Conservation (phyloP, 53 echinoderm and acorn worm species). For the Paracentrotus lividus region DNA sequence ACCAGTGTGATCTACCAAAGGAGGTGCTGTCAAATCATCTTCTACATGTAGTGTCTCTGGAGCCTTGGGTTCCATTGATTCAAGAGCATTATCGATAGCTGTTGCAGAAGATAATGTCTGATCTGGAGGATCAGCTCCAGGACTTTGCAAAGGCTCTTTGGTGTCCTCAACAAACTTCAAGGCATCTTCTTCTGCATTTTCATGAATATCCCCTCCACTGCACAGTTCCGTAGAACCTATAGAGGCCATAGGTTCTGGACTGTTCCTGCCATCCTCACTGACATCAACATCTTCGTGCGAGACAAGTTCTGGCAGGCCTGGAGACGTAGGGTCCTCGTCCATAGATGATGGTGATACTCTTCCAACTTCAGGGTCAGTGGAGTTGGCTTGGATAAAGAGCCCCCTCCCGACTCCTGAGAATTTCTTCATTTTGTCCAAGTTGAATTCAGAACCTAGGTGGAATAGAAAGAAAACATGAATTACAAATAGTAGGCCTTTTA, state of each 20-base stretch:
- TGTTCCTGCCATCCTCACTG: background rate
- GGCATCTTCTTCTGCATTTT: background rate
- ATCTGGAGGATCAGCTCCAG: background rate
- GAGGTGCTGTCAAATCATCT: background rate
- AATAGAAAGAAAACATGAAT: too few relatives aligned
- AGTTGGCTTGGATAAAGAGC: background rate
- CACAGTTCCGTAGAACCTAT: background rate
- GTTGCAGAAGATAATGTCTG: background rate
- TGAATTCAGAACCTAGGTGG: too few relatives aligned
- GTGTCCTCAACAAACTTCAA: too few relatives aligned
- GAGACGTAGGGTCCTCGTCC: background rate
- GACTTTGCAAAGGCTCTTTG: background rate
- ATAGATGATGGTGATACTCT: background rate
- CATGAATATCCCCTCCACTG: background rate
- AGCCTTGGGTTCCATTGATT: background rate
- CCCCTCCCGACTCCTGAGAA: conserved; percentile 49
- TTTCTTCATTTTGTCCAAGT: too few relatives aligned
- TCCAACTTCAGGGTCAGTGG: conserved; percentile 55
- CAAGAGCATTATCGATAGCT: background rate
- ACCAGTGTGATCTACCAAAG: background rate
- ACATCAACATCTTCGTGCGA: background rate
- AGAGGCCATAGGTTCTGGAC: background rate
- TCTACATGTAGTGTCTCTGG: background rate
- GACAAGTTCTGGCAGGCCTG: conserved; percentile 30
- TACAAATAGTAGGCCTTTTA: too few relatives aligned